Evolutionary conservation across 1,140 invertebrate species (phyloP), one percentile per base, ranked within the genome.

Genomic region (Eriocheir sinensis): DNA sequence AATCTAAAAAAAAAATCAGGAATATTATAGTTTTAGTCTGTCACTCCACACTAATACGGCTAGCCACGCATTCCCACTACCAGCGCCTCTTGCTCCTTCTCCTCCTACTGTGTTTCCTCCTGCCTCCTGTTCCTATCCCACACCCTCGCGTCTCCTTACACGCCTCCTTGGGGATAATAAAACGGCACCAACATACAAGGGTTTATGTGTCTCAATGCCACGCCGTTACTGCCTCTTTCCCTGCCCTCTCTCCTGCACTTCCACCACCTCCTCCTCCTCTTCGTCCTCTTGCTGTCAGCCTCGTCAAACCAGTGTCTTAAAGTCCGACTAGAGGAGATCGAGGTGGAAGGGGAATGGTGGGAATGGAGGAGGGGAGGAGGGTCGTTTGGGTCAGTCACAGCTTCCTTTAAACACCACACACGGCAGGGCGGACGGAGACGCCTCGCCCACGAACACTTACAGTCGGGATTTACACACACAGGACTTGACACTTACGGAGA

Each of bases 191-290:
- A 72, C 21, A 72, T 72, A 72, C 27, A 72, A n/a, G 60, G 60
- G 60, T 72, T 72, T 72, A 72, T 72, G 48, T 53, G 60, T 72
- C 60, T 72, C 60, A 72, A n/a, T 72, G 60, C 60, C 60, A 72
- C 60, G 60, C 60, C 1, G 60, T n/a, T 21, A 27, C 1, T 72
- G 21, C 60, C 60, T 72, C n/a, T 53, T n/a, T n/a, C 83, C 83
- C 30, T 9, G 30, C 32, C 40, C 1, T 86, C 83, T 86, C 83
- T 86, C 83, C 40, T 41, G 3, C 30, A 40, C 83, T 40, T 41
- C 21, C 83, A 21, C 83, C 40, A 38, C 40, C 83, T 4, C 34
- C 40, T 41, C 1, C 83, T 32, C 30, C 27, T 41, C 40, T 36
- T 81, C 83, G 32, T 9, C 40, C 83, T 72, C 60, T 72, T n/a